Percentiles rank a stretch among this genome's conserved stretches.
Evolutionary conservation across 2,797 vertebrate genomes (phyloP).

Genomic region (Poeciliopsis paucimaculata): DNA sequence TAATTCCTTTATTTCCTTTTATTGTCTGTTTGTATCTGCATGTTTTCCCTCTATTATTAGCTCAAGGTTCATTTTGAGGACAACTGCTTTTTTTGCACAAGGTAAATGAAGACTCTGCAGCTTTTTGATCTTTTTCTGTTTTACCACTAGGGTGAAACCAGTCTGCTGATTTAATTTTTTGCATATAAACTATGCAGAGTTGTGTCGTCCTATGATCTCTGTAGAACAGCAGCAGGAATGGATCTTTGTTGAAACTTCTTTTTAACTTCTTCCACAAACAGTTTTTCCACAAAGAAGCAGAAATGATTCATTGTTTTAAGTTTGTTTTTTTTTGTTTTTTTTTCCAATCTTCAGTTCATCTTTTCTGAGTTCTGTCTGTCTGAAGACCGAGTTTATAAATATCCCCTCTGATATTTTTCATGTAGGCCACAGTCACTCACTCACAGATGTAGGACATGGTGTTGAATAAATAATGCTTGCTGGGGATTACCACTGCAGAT

Average conservation of each 20-base stretch:
- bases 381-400: conserved; percentile 65
- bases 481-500: conserved; percentile 67
- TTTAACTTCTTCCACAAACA: conserved; percentile 37
- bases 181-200: not conserved
- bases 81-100: conserved; percentile 10
- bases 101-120: conserved; percentile 7
- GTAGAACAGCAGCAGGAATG: conserved; percentile 43
- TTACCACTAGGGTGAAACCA: conserved; percentile 1
- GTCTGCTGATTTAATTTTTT: conserved; percentile 31
- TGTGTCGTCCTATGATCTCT: not conserved
- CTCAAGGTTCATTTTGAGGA: conserved; percentile 41
- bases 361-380: conserved; percentile 46
- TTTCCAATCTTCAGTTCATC: conserved; percentile 1
- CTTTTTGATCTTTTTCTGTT: conserved; percentile 10
- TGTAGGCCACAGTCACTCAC: conserved; percentile 71
- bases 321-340: conserved; percentile 4
- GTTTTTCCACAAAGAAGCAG: conserved; percentile 11
- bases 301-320: conserved; percentile 18
- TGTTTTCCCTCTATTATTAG: conserved; percentile 28
- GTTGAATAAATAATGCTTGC: conserved; percentile 80
- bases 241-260: conserved; percentile 10
- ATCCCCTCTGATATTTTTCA: conserved; percentile 65
- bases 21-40: not conserved
- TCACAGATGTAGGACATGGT: conserved; percentile 67
- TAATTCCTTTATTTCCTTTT: conserved; percentile 13